Percentiles rank a stretch among this genome's conserved stretches.
Evolutionary conservation across 2,888 invertebrate genomes (phyloP).

Genomic region (Dichetophora obliterata): DNA sequence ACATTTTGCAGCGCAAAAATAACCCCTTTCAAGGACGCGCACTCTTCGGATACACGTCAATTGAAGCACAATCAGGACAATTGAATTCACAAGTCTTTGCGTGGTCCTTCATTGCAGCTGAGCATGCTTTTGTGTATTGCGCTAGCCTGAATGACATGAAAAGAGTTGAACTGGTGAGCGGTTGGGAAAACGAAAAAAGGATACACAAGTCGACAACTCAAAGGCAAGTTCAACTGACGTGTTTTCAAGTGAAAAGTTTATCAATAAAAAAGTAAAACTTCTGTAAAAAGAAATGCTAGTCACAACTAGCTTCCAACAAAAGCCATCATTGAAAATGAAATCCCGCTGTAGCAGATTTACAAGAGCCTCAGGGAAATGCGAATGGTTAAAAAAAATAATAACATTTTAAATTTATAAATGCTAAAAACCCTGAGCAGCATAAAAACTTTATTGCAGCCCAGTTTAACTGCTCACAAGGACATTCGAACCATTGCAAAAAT

Average conservation of each 20-base stretch:
- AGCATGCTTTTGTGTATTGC: neutral
- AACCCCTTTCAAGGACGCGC: slow-evolving; percentile 5
- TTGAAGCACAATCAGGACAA: slow-evolving; percentile 34
- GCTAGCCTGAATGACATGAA: neutral
- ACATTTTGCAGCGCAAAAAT: neutral
- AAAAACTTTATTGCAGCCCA: neutral
- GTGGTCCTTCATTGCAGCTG: neutral
- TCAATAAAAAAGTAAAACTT: neutral
- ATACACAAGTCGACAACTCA: neutral
- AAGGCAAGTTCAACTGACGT: neutral
- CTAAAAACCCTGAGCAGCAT: neutral
- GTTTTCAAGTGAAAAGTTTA: neutral
- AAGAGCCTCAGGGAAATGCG: neutral
- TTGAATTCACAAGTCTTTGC: slow-evolving; percentile 27
- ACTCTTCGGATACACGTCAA: neutral
- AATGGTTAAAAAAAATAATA: neutral
- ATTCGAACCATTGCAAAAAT: neutral
- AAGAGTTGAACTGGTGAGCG: neutral
- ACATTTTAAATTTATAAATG: neutral
- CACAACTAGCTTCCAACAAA: neutral
- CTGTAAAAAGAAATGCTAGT: neutral
- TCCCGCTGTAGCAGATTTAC: neutral
- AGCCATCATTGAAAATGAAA: neutral
- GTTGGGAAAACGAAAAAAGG: neutral
- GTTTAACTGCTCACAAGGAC: neutral